Evolutionary conservation across 2,797 vertebrate species (phyloP).

Genomic region (Hippopotamyrus pictus): DNA sequence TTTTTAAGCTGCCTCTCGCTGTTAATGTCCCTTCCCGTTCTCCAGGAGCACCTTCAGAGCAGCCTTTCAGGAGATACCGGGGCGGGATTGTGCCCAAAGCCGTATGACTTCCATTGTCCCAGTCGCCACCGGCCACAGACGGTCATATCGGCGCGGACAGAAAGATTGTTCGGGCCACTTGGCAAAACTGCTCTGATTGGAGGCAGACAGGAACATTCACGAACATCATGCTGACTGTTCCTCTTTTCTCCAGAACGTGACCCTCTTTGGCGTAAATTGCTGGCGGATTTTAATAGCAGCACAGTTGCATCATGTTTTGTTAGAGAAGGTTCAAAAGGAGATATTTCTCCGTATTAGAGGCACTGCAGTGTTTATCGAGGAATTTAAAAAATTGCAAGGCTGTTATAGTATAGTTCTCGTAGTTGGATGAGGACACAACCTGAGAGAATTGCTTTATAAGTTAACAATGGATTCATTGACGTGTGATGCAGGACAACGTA

Average conservation of each 20-base stretch:
- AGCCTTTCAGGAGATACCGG: constrained; percentile 37
- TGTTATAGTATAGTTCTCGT: not conserved
- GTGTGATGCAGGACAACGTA: not conserved
- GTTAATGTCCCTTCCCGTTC: constrained; percentile 9
- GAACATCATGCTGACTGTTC: not conserved
- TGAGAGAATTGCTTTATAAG: not conserved
- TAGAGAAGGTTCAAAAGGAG: not conserved
- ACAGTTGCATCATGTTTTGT: not conserved
- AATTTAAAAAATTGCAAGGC: not conserved
- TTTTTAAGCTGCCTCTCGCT: constrained; percentile 30
- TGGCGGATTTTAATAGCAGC: not conserved
- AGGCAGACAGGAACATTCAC: too few species aligned
- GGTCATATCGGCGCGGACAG: not conserved
- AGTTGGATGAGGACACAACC: not conserved
- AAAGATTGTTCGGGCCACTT: not conserved
- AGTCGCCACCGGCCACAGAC: not conserved
- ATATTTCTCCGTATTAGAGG: not conserved
- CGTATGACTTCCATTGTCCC: not conserved
- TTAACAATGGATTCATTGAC: not conserved
- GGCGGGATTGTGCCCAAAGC: constrained; percentile 39
- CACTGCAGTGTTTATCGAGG: not conserved
- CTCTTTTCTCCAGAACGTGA: not conserved
- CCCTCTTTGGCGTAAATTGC: not conserved
- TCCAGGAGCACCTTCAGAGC: constrained; percentile 38
- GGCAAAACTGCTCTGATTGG: not conserved